Evolutionary conservation across 2,797 vertebrate genomes (phyloP), one percentile per base, ranked within the genome.

Genomic region (Coregonus sp.): DNA sequence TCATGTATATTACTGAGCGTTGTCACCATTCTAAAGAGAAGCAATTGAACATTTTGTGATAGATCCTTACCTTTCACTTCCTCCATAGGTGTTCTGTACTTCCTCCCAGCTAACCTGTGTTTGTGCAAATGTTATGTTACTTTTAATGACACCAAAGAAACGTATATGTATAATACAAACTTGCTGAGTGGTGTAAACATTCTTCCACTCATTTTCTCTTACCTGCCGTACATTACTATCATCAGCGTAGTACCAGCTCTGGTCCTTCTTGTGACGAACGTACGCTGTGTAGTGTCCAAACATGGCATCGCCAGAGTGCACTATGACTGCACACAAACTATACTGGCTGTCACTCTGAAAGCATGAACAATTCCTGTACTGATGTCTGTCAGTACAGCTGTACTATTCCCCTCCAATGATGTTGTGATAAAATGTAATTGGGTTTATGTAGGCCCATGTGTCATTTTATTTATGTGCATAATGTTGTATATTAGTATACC

Each of bases 231-330:
- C 78, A 0, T 0, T 0, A 78, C 83, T 86, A 85, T 95, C 94
- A 77, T 94, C 0, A 52, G 88, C 89, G 20, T 91, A 86, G 77
- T 81, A 89, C 94, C 94, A 95, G 18, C 0, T 0, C 25, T 80
- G 1, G 47, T 31, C 83, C 9, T 0, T 14, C 7, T 20, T 40
- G 37, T 78, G 50, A 9, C 77, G 82, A 9, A 94, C 82, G 16
- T 75, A 94, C 4, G 93, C 92, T 0, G 93, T 93, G 72, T 94
- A 95, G 81, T 95, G 94, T 0, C 94, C 94, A 31, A 0, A 87
- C n/a, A 0, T 0, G 0, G 89, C 25, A 25, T 0, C 0, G 9
- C 93, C 93, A 61, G 40, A 72, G 25, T 95, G 94, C 50, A 93
- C 91, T 0, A 94, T 85, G 25, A 94, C 93, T 7, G 91, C 92